Evolutionary conservation across 2,113 vertebrate species (phyloP).

Genomic region (Bombycilla garrulus): DNA sequence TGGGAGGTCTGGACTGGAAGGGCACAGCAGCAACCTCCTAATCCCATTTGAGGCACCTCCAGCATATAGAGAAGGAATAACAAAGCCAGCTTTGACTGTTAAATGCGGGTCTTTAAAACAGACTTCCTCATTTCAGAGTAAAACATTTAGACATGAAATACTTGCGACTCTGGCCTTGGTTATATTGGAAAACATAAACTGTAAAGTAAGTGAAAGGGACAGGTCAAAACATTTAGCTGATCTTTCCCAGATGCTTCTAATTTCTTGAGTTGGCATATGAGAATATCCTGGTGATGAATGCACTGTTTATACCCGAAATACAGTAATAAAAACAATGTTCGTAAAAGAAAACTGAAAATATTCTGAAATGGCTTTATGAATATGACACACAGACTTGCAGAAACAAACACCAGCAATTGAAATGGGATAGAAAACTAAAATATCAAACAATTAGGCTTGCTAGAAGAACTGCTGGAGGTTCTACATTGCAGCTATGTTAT

Average conservation of each 20-base stretch:
- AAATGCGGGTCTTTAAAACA: not conserved
- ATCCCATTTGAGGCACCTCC: not conserved
- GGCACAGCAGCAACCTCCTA: not conserved
- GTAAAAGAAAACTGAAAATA: not conserved
- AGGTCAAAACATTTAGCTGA: not conserved
- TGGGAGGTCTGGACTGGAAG: accelerated
- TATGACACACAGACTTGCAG: not conserved
- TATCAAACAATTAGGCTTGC: not conserved
- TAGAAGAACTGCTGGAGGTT: not conserved
- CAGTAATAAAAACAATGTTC: not conserved
- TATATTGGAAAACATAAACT: not conserved
- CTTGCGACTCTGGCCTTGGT: not conserved
- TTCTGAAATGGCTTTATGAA: not conserved
- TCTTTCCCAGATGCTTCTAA: not conserved
- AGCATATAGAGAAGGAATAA: not conserved
- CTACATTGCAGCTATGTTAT: not conserved
- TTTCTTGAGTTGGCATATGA: not conserved
- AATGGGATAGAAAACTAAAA: not conserved
- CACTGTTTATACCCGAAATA: not conserved
- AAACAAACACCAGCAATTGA: not conserved
- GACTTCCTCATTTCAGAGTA: not conserved
- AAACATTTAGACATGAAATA: not conserved
- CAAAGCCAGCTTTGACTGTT: not conserved
- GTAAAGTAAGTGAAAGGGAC: not conserved
- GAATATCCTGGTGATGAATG: not conserved